These are phyloP conservation scores for Notospermus geniculatus DNA, from an alignment of 1,140 invertebrate genomes.

Conservation along the genomic window DNA sequence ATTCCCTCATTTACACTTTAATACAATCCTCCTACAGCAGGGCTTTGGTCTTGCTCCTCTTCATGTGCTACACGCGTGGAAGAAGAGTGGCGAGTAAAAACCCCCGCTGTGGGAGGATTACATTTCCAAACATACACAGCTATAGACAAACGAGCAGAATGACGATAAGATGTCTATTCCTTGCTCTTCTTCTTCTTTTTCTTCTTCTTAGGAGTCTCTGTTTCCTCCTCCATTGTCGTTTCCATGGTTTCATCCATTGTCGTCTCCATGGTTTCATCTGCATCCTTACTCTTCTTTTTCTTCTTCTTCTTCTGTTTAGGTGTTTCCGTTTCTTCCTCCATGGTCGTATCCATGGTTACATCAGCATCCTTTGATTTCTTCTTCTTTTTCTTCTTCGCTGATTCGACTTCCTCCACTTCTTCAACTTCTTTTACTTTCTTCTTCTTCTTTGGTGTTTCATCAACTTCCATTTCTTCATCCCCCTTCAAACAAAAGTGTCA, in stretches of 20 bases:
- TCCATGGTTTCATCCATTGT: slow-evolving; percentile 16
- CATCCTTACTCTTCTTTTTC: slow-evolving; percentile 25
- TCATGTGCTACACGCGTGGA: too few relatives aligned
- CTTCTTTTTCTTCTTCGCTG: slow-evolving; percentile 42
- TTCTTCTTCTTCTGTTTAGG: slow-evolving; percentile 45
- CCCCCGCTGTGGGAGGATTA: too few relatives aligned
- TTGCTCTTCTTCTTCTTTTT: slow-evolving; percentile 28
- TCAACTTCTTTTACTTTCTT: too few relatives aligned
- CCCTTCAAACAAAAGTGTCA: too few relatives aligned
- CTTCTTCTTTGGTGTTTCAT: slow-evolving; percentile 27
- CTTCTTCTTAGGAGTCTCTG: slow-evolving; percentile 19
- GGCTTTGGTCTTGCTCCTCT: too few relatives aligned
- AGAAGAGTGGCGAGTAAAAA: too few relatives aligned
- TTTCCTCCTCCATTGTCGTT: slow-evolving; percentile 13
- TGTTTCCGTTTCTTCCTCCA: slow-evolving; percentile 12
- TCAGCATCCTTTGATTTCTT: slow-evolving; percentile 31
- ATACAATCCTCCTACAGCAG: too few relatives aligned
- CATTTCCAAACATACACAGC: too few relatives aligned
- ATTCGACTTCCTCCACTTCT: slow-evolving; percentile 24
- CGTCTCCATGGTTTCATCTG: slow-evolving; percentile 8
- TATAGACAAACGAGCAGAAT: too few relatives aligned
- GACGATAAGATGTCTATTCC: too few relatives aligned
- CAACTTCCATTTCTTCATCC: slow-evolving; percentile 25
- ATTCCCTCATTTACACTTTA: too few relatives aligned
- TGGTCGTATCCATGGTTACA: slow-evolving; percentile 15